Base-by-base conservation (phyloP, 2,888 invertebrate species). In the Endotricha flammealis region DNA sequence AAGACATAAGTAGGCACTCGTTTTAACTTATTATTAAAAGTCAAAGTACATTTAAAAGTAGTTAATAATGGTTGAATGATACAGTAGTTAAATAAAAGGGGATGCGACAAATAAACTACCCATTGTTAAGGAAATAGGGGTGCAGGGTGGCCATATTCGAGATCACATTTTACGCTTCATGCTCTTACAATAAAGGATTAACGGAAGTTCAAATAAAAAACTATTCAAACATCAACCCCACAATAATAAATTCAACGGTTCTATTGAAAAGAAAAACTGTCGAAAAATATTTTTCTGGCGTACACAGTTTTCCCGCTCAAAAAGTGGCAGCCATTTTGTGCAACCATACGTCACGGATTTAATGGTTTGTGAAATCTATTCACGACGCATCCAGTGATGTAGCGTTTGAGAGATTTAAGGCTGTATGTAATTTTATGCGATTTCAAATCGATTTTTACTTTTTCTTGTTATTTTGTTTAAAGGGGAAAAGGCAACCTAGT, bases 321-420 rank as follows among this genome's bases (percentile, higher is more conserved):
- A 79, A 73, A 71, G 53, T 52, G 49, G 52, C 69, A 59, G 81
- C 82, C 83, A 83, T 83, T 77, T 83, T 82, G 81, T 57, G 33
- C 56, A 56, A 64, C 79, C 67, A 88, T 90, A 88, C 88, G 83
- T 90, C 89, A 89, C 74, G 50, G 62, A 82, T 69, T 83, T 88
- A 90, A 90, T 90, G 89, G 89, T 68, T 81, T 83, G 88, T 82
- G 76, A 89, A 89, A 88, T 88, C 71, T 81, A 83, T 79, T 76
- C 80, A 75, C 52, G 51, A 50, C 47, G 47, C 50, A 55, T 54
- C 54, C 58, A 61, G 57, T 50, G 49, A 54, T 48, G 50, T 58
- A 50, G 7, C 22, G 7, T 35, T 29, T 35, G 28, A 50, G 54
- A 53, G 50, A 57, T 54, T 53, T 56, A 46, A 42, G 47, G 16